A percentile compares a stretch with the other conserved stretches of the same genome.
Conservation (phyloP, 2,113 vertebrate species). For the Engraulis encrasicolus region DNA sequence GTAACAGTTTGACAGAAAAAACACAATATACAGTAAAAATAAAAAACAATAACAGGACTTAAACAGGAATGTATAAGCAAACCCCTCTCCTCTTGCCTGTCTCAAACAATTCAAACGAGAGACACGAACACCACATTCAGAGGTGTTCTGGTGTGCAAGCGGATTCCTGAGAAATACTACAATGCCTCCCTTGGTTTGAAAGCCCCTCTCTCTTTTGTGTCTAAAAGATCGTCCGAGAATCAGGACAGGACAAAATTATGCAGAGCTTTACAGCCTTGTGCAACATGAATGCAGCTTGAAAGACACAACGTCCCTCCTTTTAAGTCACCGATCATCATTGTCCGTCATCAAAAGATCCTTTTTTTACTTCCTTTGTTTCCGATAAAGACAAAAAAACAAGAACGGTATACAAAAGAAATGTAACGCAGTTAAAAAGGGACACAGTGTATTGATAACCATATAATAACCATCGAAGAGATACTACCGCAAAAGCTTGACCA, state of each 20-base stretch:
- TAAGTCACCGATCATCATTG: conserved; percentile 14
- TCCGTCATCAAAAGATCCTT: background rate
- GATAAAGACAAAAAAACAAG: background rate
- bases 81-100: background rate
- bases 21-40: background rate
- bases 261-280: background rate
- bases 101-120: background rate
- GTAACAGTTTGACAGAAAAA: background rate
- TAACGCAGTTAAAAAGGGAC: background rate
- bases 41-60: too few species aligned
- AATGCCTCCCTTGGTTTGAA: background rate
- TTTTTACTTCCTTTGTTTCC: conserved; percentile 7
- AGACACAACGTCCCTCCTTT: conserved; percentile 8
- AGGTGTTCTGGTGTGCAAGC: background rate
- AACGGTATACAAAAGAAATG: background rate
- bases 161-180: conserved; percentile 9
- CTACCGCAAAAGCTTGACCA: conserved; percentile 4
- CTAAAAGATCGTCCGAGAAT: background rate
- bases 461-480: background rate
- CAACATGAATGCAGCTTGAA: conserved; percentile 10
- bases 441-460: conserved; percentile 6
- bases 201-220: background rate
- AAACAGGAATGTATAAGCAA: conserved; percentile 1
- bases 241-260: background rate
- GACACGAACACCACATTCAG: background rate